A percentile compares a stretch with the other conserved stretches of the same genome.
phyloP scores from a whole-genome alignment of 2,888 invertebrate species.

The Chloromyia formosa region DNA sequence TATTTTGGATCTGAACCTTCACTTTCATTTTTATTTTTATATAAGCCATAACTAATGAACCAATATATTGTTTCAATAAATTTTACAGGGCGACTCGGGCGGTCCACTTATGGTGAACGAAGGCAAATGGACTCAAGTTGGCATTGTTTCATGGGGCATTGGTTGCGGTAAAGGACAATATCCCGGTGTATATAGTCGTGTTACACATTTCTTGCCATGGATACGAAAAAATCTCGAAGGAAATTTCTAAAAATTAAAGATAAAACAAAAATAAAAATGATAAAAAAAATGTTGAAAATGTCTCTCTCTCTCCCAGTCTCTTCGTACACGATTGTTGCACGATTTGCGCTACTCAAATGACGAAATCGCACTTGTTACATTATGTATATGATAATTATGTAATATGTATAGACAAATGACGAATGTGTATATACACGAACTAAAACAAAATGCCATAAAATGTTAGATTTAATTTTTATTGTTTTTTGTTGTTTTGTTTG shows the following conservation, averaged over 20 bases:
- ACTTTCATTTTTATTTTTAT: no score
- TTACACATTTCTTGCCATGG: conserved; percentile 85
- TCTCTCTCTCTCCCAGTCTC: background rate
- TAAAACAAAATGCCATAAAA: conserved; percentile 32
- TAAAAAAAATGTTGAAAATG: background rate
- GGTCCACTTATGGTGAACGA: conserved; percentile 86
- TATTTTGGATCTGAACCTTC: no score
- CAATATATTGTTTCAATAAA: conserved; percentile 29
- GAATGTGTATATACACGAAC: conserved; percentile 21
- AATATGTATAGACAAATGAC: conserved; percentile 13
- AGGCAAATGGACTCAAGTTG: conserved; percentile 80
- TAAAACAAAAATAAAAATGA: background rate
- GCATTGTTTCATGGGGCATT: conserved; percentile 91
- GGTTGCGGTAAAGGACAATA: conserved; percentile 92
- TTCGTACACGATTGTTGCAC: background rate
- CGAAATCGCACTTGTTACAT: background rate
- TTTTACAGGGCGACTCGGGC: conserved; percentile 82
- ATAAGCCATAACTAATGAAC: no score
- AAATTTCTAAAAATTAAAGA: conserved; percentile 38
- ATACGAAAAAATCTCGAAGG: conserved; percentile 83
- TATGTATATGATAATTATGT: conserved; percentile 11
- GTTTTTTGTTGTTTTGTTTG: no score
- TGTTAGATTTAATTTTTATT: conserved; percentile 14
- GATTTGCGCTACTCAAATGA: background rate
- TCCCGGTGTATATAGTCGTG: conserved; percentile 89